phyloP scores from a whole-genome alignment of 2,113 vertebrate genomes.

The Aptenodytes patagonicus region DNA sequence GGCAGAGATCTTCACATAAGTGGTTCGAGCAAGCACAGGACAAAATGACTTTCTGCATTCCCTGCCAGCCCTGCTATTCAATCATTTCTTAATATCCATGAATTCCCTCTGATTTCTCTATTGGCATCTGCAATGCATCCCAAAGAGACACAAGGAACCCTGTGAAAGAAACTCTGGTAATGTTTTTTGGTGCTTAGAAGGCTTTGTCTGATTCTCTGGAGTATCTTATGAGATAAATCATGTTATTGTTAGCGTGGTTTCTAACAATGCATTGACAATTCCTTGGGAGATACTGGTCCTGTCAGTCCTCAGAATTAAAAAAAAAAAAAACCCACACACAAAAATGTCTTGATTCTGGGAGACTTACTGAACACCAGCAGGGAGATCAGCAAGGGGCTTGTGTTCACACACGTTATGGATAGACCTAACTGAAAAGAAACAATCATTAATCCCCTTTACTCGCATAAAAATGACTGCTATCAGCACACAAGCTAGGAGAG shows the following conservation, averaged over 20 bases:
- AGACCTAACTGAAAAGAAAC: neutral
- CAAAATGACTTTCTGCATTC: neutral
- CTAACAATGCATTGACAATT: neutral
- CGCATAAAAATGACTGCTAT: neutral
- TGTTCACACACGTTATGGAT: neutral
- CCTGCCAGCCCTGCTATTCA: neutral
- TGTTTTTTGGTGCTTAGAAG: neutral
- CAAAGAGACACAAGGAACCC: neutral
- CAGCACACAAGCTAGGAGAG: neutral
- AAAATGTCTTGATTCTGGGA: neutral
- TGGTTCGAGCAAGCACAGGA: neutral
- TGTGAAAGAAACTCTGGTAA: neutral
- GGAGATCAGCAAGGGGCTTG: neutral
- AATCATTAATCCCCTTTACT: neutral
- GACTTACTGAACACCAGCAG: neutral
- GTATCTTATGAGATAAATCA: neutral
- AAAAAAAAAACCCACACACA: neutral
- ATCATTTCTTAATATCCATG: neutral
- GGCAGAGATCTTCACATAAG: accelerated
- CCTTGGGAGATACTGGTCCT: neutral
- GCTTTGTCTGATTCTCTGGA: neutral
- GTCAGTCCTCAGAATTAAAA: neutral
- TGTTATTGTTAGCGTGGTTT: neutral
- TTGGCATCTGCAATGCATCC: neutral
- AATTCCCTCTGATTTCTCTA: neutral